Percentiles rank a stretch among this genome's conserved stretches.
Conservation (phyloP, 2,797 vertebrate genomes). For the Myoxocephalus aenaeus region DNA sequence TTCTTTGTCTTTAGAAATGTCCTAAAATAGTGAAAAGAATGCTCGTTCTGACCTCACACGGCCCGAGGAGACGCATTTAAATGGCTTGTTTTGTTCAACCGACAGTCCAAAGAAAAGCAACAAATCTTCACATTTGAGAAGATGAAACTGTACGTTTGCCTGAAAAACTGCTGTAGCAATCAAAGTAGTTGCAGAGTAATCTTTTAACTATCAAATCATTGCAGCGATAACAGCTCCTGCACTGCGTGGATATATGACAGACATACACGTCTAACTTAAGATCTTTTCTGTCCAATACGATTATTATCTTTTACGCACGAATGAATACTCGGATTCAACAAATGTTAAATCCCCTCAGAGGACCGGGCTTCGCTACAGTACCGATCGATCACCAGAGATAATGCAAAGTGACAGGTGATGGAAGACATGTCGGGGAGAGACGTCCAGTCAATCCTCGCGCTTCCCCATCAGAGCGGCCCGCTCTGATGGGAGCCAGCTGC, state of each 20-base stretch:
- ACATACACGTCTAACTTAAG: not conserved
- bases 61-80: not conserved
- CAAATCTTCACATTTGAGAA: not conserved
- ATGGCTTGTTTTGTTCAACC: not conserved
- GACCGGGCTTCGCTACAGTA: not conserved
- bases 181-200: not conserved
- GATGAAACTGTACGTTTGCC: not conserved
- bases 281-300: not conserved
- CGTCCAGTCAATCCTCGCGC: slow-evolving; percentile 40
- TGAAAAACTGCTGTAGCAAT: not conserved
- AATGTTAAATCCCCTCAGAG: slow-evolving; percentile 11
- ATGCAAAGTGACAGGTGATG: slow-evolving; percentile 50
- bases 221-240: not conserved
- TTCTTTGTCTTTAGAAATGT: not conserved
- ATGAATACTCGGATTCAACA: not conserved
- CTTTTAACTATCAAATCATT: not conserved
- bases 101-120: not conserved
- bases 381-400: slow-evolving; percentile 35
- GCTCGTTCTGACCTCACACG: not conserved
- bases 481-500: slow-evolving; percentile 50
- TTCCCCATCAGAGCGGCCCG: slow-evolving; percentile 28
- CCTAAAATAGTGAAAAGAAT: not conserved
- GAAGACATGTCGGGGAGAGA: slow-evolving; percentile 44
- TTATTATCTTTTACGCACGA: not conserved
- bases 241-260: not conserved